Evolutionary conservation across 2,888 invertebrate genomes (phyloP).

Genomic region (Cantharis rufa): DNA sequence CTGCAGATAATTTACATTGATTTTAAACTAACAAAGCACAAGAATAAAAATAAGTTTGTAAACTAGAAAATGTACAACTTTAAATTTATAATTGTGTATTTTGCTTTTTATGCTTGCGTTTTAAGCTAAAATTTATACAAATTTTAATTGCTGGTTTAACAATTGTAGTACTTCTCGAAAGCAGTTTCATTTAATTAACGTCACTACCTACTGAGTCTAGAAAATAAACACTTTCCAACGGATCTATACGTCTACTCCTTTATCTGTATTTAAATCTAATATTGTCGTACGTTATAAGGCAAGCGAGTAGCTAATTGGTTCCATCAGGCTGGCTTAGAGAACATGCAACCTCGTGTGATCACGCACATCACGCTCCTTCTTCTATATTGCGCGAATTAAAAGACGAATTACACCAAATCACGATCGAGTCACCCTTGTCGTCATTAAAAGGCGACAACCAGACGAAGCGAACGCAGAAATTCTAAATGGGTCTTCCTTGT

Average conservation of each 20-base stretch:
- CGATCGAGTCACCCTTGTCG: slow-evolving; percentile 22
- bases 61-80: neutral
- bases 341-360: slow-evolving; percentile 22
- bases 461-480: slow-evolving; percentile 16
- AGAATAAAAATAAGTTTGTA: neutral
- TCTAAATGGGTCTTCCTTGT: slow-evolving; percentile 14
- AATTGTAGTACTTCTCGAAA: neutral
- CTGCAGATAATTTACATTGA: neutral
- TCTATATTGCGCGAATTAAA: slow-evolving; percentile 27
- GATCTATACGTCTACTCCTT: slow-evolving; percentile 32
- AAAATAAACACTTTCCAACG: slow-evolving; percentile 30
- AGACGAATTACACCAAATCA: slow-evolving; percentile 27
- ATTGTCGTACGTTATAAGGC: slow-evolving; percentile 27
- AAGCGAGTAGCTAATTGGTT: slow-evolving; percentile 30
- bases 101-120: neutral
- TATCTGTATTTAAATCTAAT: slow-evolving; percentile 28
- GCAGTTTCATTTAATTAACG: slow-evolving; percentile 9
- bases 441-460: slow-evolving; percentile 13
- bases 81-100: neutral
- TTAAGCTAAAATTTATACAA: neutral
- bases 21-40: neutral
- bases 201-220: slow-evolving; percentile 18
- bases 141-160: neutral
- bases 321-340: slow-evolving; percentile 23
- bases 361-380: slow-evolving; percentile 26